Conservation (phyloP, 1,140 invertebrate genomes). For the Atta texana region DNA sequence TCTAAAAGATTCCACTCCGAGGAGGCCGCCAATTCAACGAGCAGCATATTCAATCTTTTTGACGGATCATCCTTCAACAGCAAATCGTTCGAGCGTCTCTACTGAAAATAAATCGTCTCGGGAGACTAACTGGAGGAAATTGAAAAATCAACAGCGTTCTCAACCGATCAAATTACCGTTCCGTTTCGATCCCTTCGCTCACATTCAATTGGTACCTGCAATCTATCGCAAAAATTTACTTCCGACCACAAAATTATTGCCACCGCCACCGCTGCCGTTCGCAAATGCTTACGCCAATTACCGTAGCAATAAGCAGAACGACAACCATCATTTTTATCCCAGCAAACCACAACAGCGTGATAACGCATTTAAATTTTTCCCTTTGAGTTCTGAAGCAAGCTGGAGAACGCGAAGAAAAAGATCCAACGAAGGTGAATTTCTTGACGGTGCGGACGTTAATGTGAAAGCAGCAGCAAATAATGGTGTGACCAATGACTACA, state of each 20-base stretch:
- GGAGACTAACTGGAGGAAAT: slow-evolving; percentile 31
- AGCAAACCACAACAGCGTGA: neutral
- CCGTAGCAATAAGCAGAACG: slow-evolving; percentile 7
- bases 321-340: neutral
- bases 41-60: slow-evolving; percentile 9
- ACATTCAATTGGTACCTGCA: neutral
- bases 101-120: slow-evolving; percentile 43
- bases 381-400: neutral
- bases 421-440: slow-evolving; percentile 30
- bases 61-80: neutral
- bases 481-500: slow-evolving; percentile 56
- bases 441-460: neutral
- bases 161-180: slow-evolving; percentile 7
- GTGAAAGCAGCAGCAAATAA: slow-evolving; percentile 59
- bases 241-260: slow-evolving; percentile 5
- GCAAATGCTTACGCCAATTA: neutral
- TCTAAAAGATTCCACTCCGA: slow-evolving; percentile 42
- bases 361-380: slow-evolving; percentile 22
- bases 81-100: slow-evolving; percentile 19
- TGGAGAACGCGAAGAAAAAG: slow-evolving; percentile 57
- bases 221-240: slow-evolving; percentile 6
- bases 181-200: neutral
- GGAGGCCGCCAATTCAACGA: slow-evolving; percentile 61
- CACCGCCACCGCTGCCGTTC: neutral
- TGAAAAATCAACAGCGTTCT: slow-evolving; percentile 26